Evolutionary conservation across 2,888 invertebrate genomes (phyloP), one percentile per base, ranked within the genome.

Genomic region (Drosophila tanythrix): DNA sequence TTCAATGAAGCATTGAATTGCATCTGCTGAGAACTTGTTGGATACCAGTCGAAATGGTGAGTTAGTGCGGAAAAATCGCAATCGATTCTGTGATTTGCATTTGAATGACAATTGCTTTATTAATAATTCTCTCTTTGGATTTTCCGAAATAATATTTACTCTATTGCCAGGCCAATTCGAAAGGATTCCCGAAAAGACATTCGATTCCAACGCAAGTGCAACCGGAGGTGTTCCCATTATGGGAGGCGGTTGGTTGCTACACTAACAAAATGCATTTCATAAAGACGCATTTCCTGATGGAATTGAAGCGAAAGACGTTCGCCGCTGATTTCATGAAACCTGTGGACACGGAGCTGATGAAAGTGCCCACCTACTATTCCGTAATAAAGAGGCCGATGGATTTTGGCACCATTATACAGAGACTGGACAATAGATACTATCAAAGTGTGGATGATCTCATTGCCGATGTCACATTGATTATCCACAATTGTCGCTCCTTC

Each of bases 221-320:
- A 48, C 77, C 77, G 0, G 64, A 64, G 1, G 65, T 65, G 6
- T 38, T n/a, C 29, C 70, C 70, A 1, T 8, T 43, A 4, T 11
- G 21, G 15, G 64, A 35, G 4, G 5, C 4, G 7, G n/a, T 25
- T 8, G 78, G 78, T 1, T 1, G 11, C 0, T 63, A 74, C 10
- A 78, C 78, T n/a, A 65, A 76, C 15, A 74, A 76, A 21, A 70
- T 74, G 3, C 63, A 70, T 5, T 50, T 53, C 13, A 18, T 74
- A 8, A 36, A 35, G 2, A 61, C 35, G 56, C 33, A 52, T 53
- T 18, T 74, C 3, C 29, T 74, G 8, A 27, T 27, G 0, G n/a
- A 63, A 1, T 8, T 74, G 29, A 1, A 1, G 0, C 5, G 3
- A 1, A 3, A 43, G 6, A 3, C 2, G 3, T 76, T 40, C 4